These are phyloP conservation scores for Microcebus murinus DNA, from an alignment of 2,113 vertebrate species.

Conservation along the genomic window DNA sequence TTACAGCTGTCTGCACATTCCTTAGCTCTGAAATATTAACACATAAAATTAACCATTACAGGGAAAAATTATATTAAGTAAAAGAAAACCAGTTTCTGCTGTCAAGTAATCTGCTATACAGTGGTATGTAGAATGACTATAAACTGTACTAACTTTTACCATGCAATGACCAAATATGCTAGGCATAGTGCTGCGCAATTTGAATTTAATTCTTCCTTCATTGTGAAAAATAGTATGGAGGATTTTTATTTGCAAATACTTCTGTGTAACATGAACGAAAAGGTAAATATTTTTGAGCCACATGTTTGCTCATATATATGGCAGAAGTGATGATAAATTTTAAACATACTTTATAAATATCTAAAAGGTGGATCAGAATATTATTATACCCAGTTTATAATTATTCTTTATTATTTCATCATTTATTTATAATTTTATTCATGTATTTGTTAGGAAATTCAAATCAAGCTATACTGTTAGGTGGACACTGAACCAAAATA, in stretches of 20 bases:
- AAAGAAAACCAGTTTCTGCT: not conserved
- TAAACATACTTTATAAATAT: constrained; percentile 6
- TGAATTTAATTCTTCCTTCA: not conserved
- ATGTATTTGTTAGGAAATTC: not conserved
- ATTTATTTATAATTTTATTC: not conserved
- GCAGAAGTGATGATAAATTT: not conserved
- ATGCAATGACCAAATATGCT: not conserved
- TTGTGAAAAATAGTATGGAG: not conserved
- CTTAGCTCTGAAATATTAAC: not conserved
- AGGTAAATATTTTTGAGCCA: constrained; percentile 4
- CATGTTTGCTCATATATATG: not conserved
- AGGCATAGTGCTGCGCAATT: not conserved
- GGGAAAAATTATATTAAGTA: not conserved
- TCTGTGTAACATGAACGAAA: not conserved
- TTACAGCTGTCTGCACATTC: not conserved
- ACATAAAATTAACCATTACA: not conserved
- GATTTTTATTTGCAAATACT: not conserved
- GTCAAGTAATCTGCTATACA: not conserved
- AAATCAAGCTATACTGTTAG: not conserved
- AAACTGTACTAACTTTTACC: not conserved
- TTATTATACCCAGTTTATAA: not conserved
- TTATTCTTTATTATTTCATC: not conserved
- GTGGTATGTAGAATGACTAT: not conserved
- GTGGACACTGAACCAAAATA: not conserved
- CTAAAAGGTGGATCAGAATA: not conserved